Base-by-base conservation (phyloP, 2,797 vertebrate species). In the Echiichthys vipera region DNA sequence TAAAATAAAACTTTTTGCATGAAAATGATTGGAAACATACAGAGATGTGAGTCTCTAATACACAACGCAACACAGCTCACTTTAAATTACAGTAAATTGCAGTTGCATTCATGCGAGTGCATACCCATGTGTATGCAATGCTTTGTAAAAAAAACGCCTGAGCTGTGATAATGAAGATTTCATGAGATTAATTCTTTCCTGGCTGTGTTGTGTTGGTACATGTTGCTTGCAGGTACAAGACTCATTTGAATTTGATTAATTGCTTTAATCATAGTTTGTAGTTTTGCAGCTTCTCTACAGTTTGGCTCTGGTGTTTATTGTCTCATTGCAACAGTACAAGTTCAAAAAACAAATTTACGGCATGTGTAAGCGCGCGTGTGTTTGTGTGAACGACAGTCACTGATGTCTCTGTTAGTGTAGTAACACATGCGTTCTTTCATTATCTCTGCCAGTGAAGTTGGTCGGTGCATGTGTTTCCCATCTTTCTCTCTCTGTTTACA, bases 221-320 rank as follows among this genome's bases (percentile, higher is more conserved):
- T 61, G 53, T 50, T 73, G 68, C 43, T 43, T 43, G 50, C 62
- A 50, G 59, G 37, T 66, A 65, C 20, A n/a, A 49, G 46, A 56
- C 46, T 43, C 56, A 57, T 12, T 45, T 10, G 49, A 58, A 56
- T 74, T 42, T 78, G 71, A 89, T 81, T 80, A 40, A 90, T 78
- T 70, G 77, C 66, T 84, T 85, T 84, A 81, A 86, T 89, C 65
- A 69, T 50, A 70, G 30, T 70, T 83, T 80, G 12, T 50, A 59
- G 53, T 65, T 65, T 50, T 71, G 42, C 22, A 6, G 7, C 58
- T 71, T 63, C 22, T 61, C 57, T 50, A 27, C 39, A 42, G 65
- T 45, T 75, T 39, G 18, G 37, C 40, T 36, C 36, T 62, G 13
- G 32, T 59, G 56, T 76, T 80, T 77, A 78, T 53, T 78, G 65